Percentiles rank a stretch among this genome's conserved stretches.
Conservation (phyloP, 2,113 vertebrate species). For the Sinocyclocheilus grahami region DNA sequence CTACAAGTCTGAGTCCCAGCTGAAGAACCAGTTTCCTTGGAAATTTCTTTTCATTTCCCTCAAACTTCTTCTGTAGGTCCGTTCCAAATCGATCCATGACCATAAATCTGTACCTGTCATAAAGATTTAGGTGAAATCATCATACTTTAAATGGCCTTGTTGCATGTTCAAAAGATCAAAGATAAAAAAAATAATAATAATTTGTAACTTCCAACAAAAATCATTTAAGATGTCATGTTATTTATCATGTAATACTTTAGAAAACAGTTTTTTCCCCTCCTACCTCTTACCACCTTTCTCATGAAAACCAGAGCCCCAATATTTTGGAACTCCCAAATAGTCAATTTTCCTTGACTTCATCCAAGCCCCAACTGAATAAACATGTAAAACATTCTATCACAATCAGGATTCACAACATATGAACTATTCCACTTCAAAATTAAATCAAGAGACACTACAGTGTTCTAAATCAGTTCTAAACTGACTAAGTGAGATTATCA, state of each 20-base stretch:
- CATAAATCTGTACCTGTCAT: slow-evolving; percentile 92
- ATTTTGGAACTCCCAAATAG: slow-evolving; percentile 89
- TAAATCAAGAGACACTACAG: slow-evolving; percentile 1
- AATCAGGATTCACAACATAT: slow-evolving; percentile 14
- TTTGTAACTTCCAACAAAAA: not conserved
- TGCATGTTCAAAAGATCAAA: not conserved
- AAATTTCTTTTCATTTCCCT: slow-evolving; percentile 84
- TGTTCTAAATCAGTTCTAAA: not conserved
- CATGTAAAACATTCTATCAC: slow-evolving; percentile 6
- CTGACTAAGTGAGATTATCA: not conserved
- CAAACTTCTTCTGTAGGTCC: slow-evolving; percentile 93
- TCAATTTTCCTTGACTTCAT: slow-evolving; percentile 85
- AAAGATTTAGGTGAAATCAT: slow-evolving; percentile 2
- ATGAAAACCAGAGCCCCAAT: slow-evolving; percentile 94
- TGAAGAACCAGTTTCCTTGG: slow-evolving; percentile 89
- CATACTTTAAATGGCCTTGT: not conserved
- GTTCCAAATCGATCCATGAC: slow-evolving; percentile 93
- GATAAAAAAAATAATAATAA: not conserved
- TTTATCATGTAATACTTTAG: not conserved
- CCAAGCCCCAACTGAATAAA: slow-evolving; percentile 86
- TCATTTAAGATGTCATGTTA: not conserved
- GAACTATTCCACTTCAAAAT: not conserved
- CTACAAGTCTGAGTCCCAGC: slow-evolving; percentile 88
- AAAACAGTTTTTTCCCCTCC: not conserved
- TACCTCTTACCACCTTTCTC: slow-evolving; percentile 87